phyloP scores from a whole-genome alignment of 1,140 invertebrate species.

The Sarcophaga bullata region DNA sequence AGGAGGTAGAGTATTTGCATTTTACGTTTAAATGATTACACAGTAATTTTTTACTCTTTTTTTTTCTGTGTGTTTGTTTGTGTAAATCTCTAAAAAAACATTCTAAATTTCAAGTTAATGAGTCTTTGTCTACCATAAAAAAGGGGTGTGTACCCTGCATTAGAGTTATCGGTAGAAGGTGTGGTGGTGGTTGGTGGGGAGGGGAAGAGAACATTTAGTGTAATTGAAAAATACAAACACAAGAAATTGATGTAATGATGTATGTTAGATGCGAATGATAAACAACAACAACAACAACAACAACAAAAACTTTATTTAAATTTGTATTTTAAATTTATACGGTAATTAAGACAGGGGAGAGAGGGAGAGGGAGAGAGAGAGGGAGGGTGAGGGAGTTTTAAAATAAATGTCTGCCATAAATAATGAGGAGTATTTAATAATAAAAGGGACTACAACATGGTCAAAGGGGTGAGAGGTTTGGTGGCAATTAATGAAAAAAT shows the following conservation, averaged over 20 bases:
- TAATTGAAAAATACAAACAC: neutral
- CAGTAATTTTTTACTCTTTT: neutral
- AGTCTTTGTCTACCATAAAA: neutral
- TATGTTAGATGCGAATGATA: neutral
- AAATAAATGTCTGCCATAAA: too few relatives aligned
- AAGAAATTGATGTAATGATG: neutral
- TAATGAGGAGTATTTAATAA: too few relatives aligned
- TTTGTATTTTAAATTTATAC: neutral
- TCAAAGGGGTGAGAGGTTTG: too few relatives aligned
- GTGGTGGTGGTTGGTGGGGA: neutral
- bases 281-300: too few relatives aligned
- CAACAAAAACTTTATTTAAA: neutral
- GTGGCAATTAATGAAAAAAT: too few relatives aligned
- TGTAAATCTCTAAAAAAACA: constrained; percentile 4
- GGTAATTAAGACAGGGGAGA: neutral
- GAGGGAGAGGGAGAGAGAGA: too few relatives aligned
- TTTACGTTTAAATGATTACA: neutral
- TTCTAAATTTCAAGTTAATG: neutral
- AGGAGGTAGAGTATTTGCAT: neutral
- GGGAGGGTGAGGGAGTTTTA: too few relatives aligned
- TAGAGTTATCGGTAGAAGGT: neutral
- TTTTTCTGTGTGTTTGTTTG: neutral
- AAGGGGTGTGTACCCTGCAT: too few relatives aligned
- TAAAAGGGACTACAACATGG: too few relatives aligned
- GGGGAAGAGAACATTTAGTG: neutral